Evolutionary conservation across 1,140 invertebrate species (phyloP).

Genomic region (Platorchestia sp.): DNA sequence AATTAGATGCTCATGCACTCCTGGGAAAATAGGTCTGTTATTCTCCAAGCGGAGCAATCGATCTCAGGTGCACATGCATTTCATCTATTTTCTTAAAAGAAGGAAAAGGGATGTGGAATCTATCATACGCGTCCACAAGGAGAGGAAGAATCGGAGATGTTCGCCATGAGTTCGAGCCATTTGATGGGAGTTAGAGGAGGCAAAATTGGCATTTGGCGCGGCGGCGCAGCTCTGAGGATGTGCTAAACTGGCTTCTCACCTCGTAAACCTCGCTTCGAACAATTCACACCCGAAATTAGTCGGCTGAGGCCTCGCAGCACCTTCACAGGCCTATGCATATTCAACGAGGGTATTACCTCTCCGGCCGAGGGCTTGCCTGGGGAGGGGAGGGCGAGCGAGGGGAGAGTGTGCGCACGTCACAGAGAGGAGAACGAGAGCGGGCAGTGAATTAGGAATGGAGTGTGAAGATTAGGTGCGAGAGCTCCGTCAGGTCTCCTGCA

Average conservation of each 20-base stretch:
- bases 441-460: not conserved
- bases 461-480: not conserved
- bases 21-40: not conserved
- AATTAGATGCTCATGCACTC: not conserved
- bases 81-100: not conserved
- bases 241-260: constrained; percentile 49
- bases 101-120: not conserved
- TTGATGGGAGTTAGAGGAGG: not conserved
- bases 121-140: not conserved
- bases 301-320: constrained; percentile 34
- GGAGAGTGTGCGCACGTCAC: not conserved
- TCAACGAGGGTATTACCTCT: constrained; percentile 48
- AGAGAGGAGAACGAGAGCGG: not conserved
- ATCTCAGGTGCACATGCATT: not conserved
- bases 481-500: not conserved
- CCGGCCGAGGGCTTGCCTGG: not conserved
- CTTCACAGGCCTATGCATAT: constrained; percentile 50
- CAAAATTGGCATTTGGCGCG: not conserved
- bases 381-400: not conserved
- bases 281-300: constrained; percentile 54
- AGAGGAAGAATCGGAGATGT: not conserved
- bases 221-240: constrained; percentile 6
- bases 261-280: constrained; percentile 48
- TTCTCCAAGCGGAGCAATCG: not conserved
- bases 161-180: not conserved